phyloP scores from a whole-genome alignment of 2,888 invertebrate species.

The Dastarcus helophoroides region DNA sequence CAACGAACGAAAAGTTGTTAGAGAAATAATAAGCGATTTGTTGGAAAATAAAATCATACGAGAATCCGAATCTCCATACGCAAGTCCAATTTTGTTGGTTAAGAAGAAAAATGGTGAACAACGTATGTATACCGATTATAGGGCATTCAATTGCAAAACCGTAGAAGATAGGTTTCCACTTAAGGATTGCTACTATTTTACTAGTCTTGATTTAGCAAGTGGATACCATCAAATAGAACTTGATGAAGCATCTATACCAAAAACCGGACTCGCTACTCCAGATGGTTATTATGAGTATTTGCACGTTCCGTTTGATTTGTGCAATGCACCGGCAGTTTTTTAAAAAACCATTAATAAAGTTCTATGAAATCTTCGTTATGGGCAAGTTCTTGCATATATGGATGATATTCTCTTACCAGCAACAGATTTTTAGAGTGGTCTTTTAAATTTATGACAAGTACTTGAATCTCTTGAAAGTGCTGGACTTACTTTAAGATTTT shows the following conservation, averaged over 20 bases:
- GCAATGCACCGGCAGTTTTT: constrained; percentile 16
- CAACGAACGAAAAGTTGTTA: constrained; percentile 15
- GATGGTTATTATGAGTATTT: constrained; percentile 13
- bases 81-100: constrained; percentile 15
- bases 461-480: constrained; percentile 1
- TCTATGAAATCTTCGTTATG: constrained; percentile 8
- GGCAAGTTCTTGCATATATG: constrained; percentile 9
- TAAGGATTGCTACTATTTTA: constrained; percentile 19
- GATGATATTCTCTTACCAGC: constrained; percentile 4
- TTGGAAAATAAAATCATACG: constrained; percentile 16
- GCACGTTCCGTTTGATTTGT: constrained; percentile 13
- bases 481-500: constrained; percentile 4
- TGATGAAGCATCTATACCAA: constrained; percentile 9
- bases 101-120: constrained; percentile 17
- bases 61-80: constrained; percentile 21
- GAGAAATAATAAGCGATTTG: constrained; percentile 16
- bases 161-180: constrained; percentile 25
- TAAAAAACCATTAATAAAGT: constrained; percentile 8
- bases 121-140: constrained; percentile 22
- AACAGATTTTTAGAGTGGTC: background rate
- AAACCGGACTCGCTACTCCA: constrained; percentile 13
- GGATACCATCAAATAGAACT: constrained; percentile 27
- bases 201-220: constrained; percentile 22
- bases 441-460: background rate
- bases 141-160: constrained; percentile 24